phyloP scores from a whole-genome alignment of 2,888 invertebrate genomes.

The Drosophila neonasuta region DNA sequence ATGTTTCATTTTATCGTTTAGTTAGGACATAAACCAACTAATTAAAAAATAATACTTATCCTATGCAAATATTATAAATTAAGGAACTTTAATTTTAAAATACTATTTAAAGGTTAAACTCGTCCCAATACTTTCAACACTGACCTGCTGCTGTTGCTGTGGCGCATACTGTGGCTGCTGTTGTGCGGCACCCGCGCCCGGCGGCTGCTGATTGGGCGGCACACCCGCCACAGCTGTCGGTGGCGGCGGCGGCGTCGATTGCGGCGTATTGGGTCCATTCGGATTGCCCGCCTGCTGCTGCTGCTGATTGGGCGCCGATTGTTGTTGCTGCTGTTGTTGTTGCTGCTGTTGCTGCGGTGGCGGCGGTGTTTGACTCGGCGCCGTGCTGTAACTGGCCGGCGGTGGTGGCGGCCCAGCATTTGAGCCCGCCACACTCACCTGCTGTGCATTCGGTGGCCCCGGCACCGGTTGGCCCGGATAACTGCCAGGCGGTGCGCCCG shows the following conservation, averaged over 20 bases:
- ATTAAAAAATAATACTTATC: too few species aligned
- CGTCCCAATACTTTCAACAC: not conserved
- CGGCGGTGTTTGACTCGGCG: conserved; percentile 83
- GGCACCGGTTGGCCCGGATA: conserved; percentile 77
- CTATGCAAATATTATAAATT: too few species aligned
- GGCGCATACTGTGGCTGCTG: conserved; percentile 55
- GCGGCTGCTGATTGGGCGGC: conserved; percentile 61
- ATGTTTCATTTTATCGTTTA: too few species aligned
- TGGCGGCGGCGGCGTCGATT: conserved; percentile 76
- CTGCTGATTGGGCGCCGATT: conserved; percentile 48
- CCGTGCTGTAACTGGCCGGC: conserved; percentile 82
- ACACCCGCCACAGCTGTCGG: conserved; percentile 47
- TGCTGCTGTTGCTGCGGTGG: conserved; percentile 59
- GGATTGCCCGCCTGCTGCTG: conserved; percentile 64
- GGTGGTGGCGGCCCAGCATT: conserved; percentile 70
- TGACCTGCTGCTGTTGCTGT: conserved; percentile 56
- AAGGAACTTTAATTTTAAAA: too few species aligned
- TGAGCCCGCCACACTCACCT: conserved; percentile 67
- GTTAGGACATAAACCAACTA: too few species aligned
- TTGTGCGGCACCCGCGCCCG: conserved; percentile 46
- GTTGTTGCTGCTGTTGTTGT: conserved; percentile 63
- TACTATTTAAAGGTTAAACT: too few species aligned
- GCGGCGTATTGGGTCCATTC: conserved; percentile 74
- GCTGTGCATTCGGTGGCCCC: conserved; percentile 67
- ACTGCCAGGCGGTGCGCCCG: conserved; percentile 68